A percentile compares a stretch with the other conserved stretches of the same genome.
Conservation (phyloP, 2,888 invertebrate species). For the Diaprepes abbreviatus region DNA sequence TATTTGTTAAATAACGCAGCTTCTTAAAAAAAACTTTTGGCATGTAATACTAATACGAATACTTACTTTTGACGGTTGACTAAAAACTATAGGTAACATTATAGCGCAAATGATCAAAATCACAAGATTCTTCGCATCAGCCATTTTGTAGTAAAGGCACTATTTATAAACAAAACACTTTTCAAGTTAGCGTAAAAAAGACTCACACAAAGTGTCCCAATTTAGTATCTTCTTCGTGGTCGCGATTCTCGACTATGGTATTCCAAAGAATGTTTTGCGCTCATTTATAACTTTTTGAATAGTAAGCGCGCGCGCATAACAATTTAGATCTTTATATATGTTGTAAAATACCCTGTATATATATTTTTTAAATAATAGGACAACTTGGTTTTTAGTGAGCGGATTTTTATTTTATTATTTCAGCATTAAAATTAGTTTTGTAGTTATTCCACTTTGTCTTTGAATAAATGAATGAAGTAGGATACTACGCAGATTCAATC, state of each 20-base stretch:
- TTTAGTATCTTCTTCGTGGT: background rate
- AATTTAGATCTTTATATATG: background rate
- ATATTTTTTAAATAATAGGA: background rate
- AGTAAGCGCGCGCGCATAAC: background rate
- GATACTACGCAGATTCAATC: too few species aligned
- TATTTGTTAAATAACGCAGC: too few species aligned
- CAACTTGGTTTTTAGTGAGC: background rate
- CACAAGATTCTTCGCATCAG: background rate
- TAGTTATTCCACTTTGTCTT: too few species aligned
- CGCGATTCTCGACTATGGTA: constrained; percentile 1
- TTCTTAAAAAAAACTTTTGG: too few species aligned
- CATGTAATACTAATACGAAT: too few species aligned
- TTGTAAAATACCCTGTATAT: background rate
- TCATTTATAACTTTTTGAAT: background rate
- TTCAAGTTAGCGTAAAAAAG: background rate
- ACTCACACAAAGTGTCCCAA: background rate
- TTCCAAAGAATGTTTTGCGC: background rate
- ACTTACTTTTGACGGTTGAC: constrained; percentile 8
- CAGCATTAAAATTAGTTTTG: too few species aligned
- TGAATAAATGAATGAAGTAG: too few species aligned
- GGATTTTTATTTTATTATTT: too few species aligned
- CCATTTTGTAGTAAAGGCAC: background rate
- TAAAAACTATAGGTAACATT: background rate
- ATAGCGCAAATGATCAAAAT: background rate
- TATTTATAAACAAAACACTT: background rate